phyloP scores from a whole-genome alignment of 2,113 vertebrate genomes.

The Cariama cristata region DNA sequence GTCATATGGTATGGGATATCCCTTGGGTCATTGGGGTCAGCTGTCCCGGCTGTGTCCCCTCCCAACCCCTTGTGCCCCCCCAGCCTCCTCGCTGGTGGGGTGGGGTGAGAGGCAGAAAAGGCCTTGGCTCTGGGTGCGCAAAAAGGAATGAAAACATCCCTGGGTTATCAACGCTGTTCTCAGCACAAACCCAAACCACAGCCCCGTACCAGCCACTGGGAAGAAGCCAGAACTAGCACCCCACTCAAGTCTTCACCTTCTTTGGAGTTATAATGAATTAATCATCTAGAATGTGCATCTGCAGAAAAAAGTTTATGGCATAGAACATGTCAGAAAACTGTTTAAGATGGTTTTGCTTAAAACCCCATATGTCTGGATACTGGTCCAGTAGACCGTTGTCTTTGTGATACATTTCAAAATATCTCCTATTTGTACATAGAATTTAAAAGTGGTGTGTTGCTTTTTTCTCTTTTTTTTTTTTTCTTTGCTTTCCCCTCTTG shows the following conservation, averaged over 20 bases:
- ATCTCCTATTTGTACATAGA: neutral
- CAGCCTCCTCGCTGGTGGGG: fast-evolving
- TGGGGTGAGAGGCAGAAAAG: neutral
- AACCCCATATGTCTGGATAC: neutral
- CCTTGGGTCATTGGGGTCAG: neutral
- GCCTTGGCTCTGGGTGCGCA: neutral
- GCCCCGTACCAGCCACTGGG: neutral
- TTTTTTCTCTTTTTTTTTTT: neutral
- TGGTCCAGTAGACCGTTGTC: neutral
- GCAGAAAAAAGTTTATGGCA: neutral
- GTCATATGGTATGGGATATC: neutral
- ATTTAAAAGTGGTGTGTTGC: neutral
- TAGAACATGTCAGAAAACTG: neutral
- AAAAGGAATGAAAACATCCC: neutral
- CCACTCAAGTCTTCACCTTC: neutral
- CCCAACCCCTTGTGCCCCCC: neutral
- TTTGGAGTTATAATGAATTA: neutral
- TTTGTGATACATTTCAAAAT: neutral
- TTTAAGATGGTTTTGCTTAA: neutral
- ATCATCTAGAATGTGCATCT: neutral
- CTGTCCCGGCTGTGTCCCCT: neutral
- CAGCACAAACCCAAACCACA: neutral
- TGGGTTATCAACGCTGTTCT: neutral
- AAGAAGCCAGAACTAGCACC: neutral
- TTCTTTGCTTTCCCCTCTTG: neutral